phyloP scores from a whole-genome alignment of 2,797 vertebrate genomes.

The Muscicapa comitata region DNA sequence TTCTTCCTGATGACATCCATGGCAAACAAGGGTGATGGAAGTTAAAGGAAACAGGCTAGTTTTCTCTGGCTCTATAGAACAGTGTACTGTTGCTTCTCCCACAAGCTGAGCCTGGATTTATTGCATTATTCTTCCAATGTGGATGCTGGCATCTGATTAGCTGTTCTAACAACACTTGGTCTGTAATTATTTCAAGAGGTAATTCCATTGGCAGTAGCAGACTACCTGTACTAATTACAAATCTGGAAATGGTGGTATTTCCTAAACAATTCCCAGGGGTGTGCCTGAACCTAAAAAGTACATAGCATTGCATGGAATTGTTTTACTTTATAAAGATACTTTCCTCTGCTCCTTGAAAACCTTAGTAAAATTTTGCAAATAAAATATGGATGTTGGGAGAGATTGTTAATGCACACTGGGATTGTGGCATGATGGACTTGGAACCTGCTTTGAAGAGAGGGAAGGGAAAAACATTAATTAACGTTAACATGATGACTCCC shows the following conservation, averaged over 20 bases:
- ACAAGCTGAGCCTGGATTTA: not conserved
- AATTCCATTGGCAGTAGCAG: not conserved
- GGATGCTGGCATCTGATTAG: not conserved
- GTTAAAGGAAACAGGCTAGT: not conserved
- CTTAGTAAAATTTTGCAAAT: not conserved
- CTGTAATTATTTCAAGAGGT: not conserved
- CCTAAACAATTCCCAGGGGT: not conserved
- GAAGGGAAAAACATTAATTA: not conserved
- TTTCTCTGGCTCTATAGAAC: not conserved
- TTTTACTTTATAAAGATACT: not conserved
- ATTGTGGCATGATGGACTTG: not conserved
- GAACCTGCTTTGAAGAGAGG: not conserved
- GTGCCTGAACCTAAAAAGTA: not conserved
- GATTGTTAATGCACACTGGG: not conserved
- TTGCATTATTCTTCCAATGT: not conserved
- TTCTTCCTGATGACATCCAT: not conserved
- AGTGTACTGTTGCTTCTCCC: not conserved
- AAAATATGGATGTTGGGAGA: not conserved
- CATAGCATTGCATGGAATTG: not conserved
- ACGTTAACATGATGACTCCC: not conserved
- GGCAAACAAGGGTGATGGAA: not conserved
- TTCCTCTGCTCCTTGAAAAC: not conserved
- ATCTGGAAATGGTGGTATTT: not conserved
- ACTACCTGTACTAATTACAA: not conserved
- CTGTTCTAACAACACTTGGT: not conserved